Evolutionary conservation across 2,797 vertebrate genomes (phyloP), one percentile per base, ranked within the genome.

Genomic region (Neomorphus geoffroyi): DNA sequence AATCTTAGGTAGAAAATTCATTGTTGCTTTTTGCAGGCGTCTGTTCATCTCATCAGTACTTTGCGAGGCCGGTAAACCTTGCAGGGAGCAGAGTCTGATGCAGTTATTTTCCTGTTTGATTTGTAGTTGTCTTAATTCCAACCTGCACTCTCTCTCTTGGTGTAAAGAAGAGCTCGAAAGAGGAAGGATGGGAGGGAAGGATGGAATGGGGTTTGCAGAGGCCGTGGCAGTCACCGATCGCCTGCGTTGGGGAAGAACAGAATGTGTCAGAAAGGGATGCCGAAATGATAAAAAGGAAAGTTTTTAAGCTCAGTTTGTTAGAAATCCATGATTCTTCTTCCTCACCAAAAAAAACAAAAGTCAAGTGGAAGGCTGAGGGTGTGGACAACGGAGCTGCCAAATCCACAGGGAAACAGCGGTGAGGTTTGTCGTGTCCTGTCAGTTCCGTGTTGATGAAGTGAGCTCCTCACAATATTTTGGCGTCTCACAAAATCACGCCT

Each of bases 81-180:
- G 4, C 10, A 18, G 66, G 37, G 84, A 77, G 45, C 74, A 10
- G 11, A 26, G 60, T 15, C 51, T 37, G 72, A 11, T 24, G 39
- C 15, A 0, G 3, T 14, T 57, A 1, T 33, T 67, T n/a, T 72
- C 0, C 0, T 16, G 23, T 16, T 45, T 82, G 71, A 39, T 92
- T 60, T 81, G 64, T 39, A 9, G 41, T 26, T 48, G 18, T 69
- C 27, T 33, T 7, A 2, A 22, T 51, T 77, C 30, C 56, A 26
- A 4, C 41, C 74, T 45, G n/a, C 41, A 2, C 66, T 57, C 43
- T 74, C 65, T 73, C 23, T 66, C 19, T 12, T 3, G 5, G 13
- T 12, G 15, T 69, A 8, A 35, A 65, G 37, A 57, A 41, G 18
- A 39, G 21, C 19, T 61, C 67, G 73, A 45, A 27, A 28, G 8